These are phyloP conservation scores for Spizella passerina DNA, from an alignment of 2,797 vertebrate genomes.

Conservation along the genomic window DNA sequence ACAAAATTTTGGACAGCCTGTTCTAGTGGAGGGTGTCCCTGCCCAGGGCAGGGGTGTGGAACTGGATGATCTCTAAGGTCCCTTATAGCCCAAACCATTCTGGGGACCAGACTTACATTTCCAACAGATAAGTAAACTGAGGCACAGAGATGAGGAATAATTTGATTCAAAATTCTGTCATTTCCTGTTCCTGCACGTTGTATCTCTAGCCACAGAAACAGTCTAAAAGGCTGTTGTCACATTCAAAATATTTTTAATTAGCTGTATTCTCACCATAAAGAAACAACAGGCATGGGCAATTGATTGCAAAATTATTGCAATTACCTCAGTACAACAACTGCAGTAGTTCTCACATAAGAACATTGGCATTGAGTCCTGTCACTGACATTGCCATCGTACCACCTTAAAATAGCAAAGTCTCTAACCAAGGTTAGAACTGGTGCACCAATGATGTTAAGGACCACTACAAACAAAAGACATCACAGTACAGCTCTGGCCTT, in stretches of 20 bases:
- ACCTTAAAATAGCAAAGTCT: not conserved
- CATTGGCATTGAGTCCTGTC: not conserved
- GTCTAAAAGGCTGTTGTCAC: not conserved
- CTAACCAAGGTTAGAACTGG: not conserved
- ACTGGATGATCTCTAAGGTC: not conserved
- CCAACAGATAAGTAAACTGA: not conserved
- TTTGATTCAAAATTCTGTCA: not conserved
- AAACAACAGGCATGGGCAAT: accelerated
- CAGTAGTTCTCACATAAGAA: not conserved
- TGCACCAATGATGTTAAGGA: not conserved
- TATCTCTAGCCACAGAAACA: not conserved
- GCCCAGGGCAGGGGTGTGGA: not conserved
- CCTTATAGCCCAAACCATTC: not conserved
- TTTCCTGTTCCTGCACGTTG: not conserved
- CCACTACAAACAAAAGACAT: not conserved
- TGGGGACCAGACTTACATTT: not conserved
- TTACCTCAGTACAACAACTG: not conserved
- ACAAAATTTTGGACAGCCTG: not conserved
- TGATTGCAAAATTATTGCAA: accelerated
- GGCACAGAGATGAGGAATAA: not conserved
- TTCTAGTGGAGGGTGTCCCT: not conserved
- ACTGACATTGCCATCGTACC: not conserved
- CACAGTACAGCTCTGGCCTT: not conserved
- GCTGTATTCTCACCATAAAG: not conserved
- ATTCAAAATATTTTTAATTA: not conserved